These are phyloP conservation scores for Neolamprologus longior DNA, from an alignment of 2,113 vertebrate genomes.

Conservation along the genomic window DNA sequence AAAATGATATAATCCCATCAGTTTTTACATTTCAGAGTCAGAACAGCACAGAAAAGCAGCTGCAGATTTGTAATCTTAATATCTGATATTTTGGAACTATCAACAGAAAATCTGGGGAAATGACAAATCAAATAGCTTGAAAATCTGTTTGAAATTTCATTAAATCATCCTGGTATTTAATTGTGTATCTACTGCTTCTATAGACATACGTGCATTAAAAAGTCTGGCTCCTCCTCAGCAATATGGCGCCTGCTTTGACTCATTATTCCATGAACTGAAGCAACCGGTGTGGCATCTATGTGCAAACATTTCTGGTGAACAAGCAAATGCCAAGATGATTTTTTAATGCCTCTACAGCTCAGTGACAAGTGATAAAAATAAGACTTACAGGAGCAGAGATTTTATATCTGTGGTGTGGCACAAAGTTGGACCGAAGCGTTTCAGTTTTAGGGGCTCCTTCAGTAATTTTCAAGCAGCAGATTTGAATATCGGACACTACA, in stretches of 20 bases:
- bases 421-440: neutral
- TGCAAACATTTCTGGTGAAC: neutral
- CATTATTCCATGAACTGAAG: neutral
- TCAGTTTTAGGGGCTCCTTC: neutral
- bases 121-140: neutral
- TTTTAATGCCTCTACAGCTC: neutral
- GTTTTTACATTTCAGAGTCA: neutral
- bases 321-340: neutral
- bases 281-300: neutral
- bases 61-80: neutral
- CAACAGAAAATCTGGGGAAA: neutral
- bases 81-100: neutral
- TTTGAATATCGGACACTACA: conserved; percentile 12
- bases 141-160: neutral
- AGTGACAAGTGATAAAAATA: neutral
- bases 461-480: neutral
- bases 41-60: neutral
- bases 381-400: neutral
- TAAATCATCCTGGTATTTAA: neutral
- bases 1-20: neutral
- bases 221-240: neutral
- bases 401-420: neutral
- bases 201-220: neutral
- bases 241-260: neutral
- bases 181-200: neutral